These are phyloP conservation scores for Pollenia labialis DNA, from an alignment of 2,888 invertebrate species.

Conservation along the genomic window DNA sequence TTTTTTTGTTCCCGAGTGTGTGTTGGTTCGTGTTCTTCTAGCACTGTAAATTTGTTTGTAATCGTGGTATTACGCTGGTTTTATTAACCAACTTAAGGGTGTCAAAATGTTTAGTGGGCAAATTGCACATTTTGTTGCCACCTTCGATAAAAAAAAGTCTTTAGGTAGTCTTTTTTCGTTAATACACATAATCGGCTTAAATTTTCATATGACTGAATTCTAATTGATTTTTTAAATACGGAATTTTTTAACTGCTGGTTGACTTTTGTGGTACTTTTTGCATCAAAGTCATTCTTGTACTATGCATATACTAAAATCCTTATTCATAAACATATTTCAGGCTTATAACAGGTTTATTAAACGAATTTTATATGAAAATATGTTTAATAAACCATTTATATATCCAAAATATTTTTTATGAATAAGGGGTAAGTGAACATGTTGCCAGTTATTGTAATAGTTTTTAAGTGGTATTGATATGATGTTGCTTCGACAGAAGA, in stretches of 20 bases:
- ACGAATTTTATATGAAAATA: too few relatives aligned
- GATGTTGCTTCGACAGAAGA: background rate
- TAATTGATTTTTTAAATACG: conserved; percentile 51
- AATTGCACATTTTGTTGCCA: conserved; percentile 6
- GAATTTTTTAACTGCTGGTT: conserved; percentile 28
- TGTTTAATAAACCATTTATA: too few relatives aligned
- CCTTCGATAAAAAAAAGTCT: background rate
- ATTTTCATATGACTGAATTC: conserved; percentile 49
- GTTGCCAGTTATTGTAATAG: too few relatives aligned
- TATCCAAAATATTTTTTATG: too few relatives aligned
- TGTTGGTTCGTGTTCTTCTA: conserved; percentile 2
- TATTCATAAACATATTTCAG: too few relatives aligned
- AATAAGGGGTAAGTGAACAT: too few relatives aligned
- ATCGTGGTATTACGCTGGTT: conserved; percentile 69
- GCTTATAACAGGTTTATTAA: too few relatives aligned
- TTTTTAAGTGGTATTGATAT: background rate
- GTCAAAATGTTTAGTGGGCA: conserved; percentile 60
- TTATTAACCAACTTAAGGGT: conserved; percentile 68
- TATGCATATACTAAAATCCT: too few relatives aligned
- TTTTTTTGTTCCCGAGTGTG: background rate
- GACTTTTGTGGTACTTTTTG: too few relatives aligned
- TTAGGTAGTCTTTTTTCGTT: conserved; percentile 1
- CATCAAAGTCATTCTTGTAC: too few relatives aligned
- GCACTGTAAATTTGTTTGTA: conserved; percentile 48
- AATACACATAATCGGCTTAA: conserved; percentile 63